Evolutionary conservation across 2,888 invertebrate genomes (phyloP), one percentile per base, ranked within the genome.

Genomic region (Drosophila mettleri): DNA sequence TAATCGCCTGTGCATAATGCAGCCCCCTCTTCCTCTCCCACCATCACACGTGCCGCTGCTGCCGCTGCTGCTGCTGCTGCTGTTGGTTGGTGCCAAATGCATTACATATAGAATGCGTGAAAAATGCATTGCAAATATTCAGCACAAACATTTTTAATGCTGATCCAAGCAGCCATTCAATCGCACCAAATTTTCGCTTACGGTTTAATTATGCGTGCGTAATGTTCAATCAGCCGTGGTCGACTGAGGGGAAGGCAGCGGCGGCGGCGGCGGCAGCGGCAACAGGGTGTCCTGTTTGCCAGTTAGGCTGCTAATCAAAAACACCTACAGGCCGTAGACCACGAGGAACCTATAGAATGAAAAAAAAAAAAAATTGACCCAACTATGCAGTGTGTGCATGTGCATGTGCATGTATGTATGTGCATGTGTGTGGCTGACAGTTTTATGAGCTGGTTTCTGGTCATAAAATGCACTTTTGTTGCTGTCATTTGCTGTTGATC

Each of bases 1-100:
- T 82, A 82, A 82, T 82, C 80, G 81, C 57, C 78, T 75, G 82
- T 78, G 69, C 71, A 78, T 82, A 82, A 82, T 82, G 80, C 76
- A 68, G 41, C 53, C 52, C 61, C 66, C 39, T n/a, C 64, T n/a
- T n/a, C n/a, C n/a, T n/a, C n/a, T n/a, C 10, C n/a, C 12, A 16
- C 24, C 18, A 39, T 31, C 72, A 66, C 55, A 60, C 60, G 54
- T 59, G 29, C 62, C 22, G 14, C 20, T 18, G 18, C 38, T 8
- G 38, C 8, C 22, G 29, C 20, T 20, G 34, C 49, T n/a, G 46
- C 31, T 34, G 22, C 39, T 39, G 20, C 20, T 39, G 24, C 39
- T 14, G 9, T 8, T 29, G 43, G 27, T 10, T 45, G 41, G 34
- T 71, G 71, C 20, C 76, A 75, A 72, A 74, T 70, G 74, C 80